Evolutionary conservation across 2,113 vertebrate species (phyloP).

Genomic region (Colaptes auratus): DNA sequence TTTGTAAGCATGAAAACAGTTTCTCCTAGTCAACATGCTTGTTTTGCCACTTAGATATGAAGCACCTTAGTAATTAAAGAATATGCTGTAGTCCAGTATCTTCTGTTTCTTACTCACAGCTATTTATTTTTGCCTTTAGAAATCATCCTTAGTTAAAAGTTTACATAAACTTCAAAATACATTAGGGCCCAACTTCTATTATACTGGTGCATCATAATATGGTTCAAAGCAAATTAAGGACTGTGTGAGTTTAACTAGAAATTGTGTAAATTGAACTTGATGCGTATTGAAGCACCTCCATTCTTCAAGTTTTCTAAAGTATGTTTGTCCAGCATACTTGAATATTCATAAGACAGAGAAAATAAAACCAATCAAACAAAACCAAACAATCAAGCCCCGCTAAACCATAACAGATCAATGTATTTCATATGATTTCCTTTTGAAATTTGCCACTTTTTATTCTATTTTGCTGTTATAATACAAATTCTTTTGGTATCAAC

Average conservation of each 20-base stretch:
- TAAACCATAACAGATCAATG: background rate
- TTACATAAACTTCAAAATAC: background rate
- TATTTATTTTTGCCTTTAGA: background rate
- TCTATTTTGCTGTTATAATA: background rate
- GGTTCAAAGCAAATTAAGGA: background rate
- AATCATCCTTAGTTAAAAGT: background rate
- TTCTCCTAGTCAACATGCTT: background rate
- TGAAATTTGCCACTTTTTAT: background rate
- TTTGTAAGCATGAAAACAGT: background rate
- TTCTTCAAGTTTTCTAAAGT: background rate
- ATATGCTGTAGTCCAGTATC: background rate
- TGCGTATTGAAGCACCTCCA: background rate
- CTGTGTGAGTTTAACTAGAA: background rate
- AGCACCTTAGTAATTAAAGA: background rate
- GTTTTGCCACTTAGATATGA: background rate
- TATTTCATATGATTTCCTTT: background rate
- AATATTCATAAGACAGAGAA: background rate
- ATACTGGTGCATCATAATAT: too few species aligned
- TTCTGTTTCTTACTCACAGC: background rate
- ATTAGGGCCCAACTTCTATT: background rate
- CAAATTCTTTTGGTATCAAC: background rate
- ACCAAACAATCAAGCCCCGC: background rate
- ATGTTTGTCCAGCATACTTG: background rate
- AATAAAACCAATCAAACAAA: background rate
- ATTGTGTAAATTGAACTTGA: rapidly evolving